Evolutionary conservation across 2,888 invertebrate species (phyloP).

Genomic region (Pegoplata infirma): DNA sequence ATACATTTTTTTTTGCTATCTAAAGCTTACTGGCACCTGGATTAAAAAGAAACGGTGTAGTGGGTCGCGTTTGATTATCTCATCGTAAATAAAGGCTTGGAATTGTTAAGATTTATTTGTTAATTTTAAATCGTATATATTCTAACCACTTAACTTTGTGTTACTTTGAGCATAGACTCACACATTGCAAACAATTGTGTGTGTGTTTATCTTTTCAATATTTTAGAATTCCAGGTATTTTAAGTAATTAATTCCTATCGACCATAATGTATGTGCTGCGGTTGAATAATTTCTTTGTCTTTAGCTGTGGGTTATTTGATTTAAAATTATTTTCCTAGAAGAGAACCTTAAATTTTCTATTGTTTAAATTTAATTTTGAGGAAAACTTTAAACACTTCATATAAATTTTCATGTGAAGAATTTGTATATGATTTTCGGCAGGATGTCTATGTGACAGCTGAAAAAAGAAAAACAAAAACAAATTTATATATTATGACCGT

Average conservation of each 20-base stretch:
- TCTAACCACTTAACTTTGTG: not conserved
- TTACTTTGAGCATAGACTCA: not conserved
- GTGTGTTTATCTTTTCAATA: not conserved
- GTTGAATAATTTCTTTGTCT: conserved; percentile 12
- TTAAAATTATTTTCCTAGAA: no score
- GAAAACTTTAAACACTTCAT: no score
- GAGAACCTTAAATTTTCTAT: no score
- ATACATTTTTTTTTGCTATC: no score
- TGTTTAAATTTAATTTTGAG: no score
- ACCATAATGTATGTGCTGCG: conserved; percentile 44
- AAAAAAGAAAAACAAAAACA: no score
- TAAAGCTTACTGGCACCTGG: no score
- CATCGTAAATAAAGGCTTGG: conserved; percentile 33
- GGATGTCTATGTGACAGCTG: no score
- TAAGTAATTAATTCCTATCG: conserved; percentile 54
- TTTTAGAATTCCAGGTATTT: conserved; percentile 37
- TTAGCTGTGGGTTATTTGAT: no score
- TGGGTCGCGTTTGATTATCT: conserved; percentile 1
- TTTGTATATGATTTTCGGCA: no score
- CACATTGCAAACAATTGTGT: not conserved
- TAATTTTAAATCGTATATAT: conserved; percentile 14
- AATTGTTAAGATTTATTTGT: conserved; percentile 49
- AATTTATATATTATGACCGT: no score
- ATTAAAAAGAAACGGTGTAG: not conserved
- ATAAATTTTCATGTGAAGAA: no score